Evolutionary conservation across 2,113 vertebrate genomes (phyloP).

Genomic region (Tychaedon coryphoeus): DNA sequence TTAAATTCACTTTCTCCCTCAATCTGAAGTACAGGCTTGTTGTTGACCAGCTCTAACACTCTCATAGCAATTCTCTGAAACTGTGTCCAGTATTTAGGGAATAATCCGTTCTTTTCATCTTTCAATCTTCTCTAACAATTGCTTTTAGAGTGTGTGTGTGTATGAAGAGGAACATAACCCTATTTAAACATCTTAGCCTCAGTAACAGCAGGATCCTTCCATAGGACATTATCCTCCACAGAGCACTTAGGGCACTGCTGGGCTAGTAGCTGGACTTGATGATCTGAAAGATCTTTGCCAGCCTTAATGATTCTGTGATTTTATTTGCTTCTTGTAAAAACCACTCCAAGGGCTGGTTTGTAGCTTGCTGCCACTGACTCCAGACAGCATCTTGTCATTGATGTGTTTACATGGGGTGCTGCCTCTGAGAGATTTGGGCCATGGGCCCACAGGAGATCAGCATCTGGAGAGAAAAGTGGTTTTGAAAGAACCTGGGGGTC

Average conservation of each 20-base stretch:
- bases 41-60: not conserved
- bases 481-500: not conserved
- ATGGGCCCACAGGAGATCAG: not conserved
- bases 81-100: not conserved
- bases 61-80: not conserved
- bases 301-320: not conserved
- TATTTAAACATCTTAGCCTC: not conserved
- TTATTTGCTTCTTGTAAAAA: not conserved
- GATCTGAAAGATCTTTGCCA: not conserved
- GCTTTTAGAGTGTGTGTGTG: not conserved
- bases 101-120: not conserved
- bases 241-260: not conserved
- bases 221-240: accelerated
- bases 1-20: not conserved
- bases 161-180: not conserved
- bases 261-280: not conserved
- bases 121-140: not conserved
- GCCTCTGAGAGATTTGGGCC: not conserved
- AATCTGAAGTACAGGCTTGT: not conserved
- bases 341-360: not conserved
- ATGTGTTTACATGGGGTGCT: not conserved
- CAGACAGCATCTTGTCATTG: not conserved
- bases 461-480: not conserved
- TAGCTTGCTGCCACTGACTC: not conserved
- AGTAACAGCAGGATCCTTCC: not conserved